Evolutionary conservation across 1,140 invertebrate species (phyloP), one percentile per base, ranked within the genome.

Genomic region (Heliconius himera): DNA sequence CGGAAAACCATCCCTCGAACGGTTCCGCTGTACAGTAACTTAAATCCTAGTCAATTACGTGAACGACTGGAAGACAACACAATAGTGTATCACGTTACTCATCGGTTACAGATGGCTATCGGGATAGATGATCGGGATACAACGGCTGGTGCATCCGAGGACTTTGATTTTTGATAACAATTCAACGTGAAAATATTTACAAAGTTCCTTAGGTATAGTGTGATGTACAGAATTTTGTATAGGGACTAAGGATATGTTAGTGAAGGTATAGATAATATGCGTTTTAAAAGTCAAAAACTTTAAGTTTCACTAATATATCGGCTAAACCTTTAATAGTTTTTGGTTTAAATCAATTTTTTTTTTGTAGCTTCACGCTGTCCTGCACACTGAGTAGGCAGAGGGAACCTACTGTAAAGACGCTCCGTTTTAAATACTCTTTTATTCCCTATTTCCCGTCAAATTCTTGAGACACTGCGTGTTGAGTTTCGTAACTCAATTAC

Each of bases 11-110:
- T 66, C 60, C 60, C 60, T 56, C 3, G 51, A 70, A 70, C 60
- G 16, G 22, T 49, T 76, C 38, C 74, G 54, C 60, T 70, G 74
- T 60, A n/a, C 38, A 74, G 82, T 83, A 87, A 86, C 80, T 84
- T 84, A 87, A 87, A 83, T 85, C 82, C 81, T 83, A 84, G 81
- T 85, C 86, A 89, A 89, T 88, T 87, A 86, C 87, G 79, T 77
- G 78, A 81, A 84, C 82, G 82, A 80, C 70, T 76, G 51, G 76
- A 83, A 85, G 88, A 89, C 85, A 89, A 85, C 80, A 89, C 88
- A 89, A 89, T 89, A 83, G 86, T 60, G 77, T 83, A 81, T 89
- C 85, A 84, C 66, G 82, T 89, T 89, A 85, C 87, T 77, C 60
- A 77, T 77, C 76, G 76, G 38, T 77, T 77, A 72, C 76, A 76